phyloP scores from a whole-genome alignment of 2,888 invertebrate genomes.

The Laspeyria flexula region DNA sequence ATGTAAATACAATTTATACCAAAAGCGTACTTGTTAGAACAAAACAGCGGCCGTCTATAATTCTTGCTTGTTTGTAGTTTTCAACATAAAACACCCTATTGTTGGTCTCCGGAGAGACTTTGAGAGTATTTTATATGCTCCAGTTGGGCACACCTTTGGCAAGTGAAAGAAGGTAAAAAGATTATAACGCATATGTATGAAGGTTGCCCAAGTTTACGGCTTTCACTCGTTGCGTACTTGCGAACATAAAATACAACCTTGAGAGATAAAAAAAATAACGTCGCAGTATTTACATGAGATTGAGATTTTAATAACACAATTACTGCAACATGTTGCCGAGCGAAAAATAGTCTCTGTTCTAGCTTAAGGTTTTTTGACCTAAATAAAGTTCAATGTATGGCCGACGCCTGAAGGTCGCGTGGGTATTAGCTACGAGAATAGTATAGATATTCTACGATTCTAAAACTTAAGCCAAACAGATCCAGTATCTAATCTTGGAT shows the following conservation, averaged over 20 bases:
- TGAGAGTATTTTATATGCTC: constrained; percentile 67
- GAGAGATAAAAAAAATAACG: constrained; percentile 11
- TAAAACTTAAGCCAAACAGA: constrained; percentile 6
- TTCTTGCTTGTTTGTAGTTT: constrained; percentile 55
- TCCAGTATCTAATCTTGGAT: constrained; percentile 1
- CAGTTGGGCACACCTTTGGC: constrained; percentile 60
- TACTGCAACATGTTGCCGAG: constrained; percentile 21
- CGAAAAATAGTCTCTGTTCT: constrained; percentile 17
- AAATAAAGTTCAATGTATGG: constrained; percentile 19
- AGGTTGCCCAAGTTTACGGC: constrained; percentile 41
- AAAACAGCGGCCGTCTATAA: constrained; percentile 54
- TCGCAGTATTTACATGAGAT: constrained; percentile 17
- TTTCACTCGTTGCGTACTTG: constrained; percentile 23
- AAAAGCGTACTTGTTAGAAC: constrained; percentile 51
- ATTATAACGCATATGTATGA: constrained; percentile 36
- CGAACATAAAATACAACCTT: constrained; percentile 20
- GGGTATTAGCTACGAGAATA: constrained; percentile 9
- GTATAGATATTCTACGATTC: constrained; percentile 7
- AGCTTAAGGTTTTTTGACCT: constrained; percentile 28
- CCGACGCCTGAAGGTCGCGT: constrained; percentile 27
- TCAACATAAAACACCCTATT: constrained; percentile 69
- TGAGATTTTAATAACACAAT: constrained; percentile 11
- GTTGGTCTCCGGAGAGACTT: constrained; percentile 67
- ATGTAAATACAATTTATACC: constrained; percentile 47
- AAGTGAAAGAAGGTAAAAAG: constrained; percentile 49